phyloP scores from a whole-genome alignment of 37 sponge, comb jelly and placozoan genomes.

The Agelas oroides region DNA sequence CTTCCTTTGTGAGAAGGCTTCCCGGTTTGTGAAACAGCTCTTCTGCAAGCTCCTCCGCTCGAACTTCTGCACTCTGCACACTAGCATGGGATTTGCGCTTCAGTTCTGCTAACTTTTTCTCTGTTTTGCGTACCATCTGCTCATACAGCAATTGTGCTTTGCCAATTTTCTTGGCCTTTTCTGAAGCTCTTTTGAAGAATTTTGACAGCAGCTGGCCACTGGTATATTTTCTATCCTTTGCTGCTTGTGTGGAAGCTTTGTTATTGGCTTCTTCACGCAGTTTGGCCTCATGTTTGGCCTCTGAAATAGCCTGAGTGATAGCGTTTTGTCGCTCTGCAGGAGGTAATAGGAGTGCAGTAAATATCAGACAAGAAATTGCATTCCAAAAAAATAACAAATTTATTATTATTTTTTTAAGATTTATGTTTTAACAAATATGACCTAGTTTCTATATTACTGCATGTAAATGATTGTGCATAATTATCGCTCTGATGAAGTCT shows the following conservation, averaged over 20 bases:
- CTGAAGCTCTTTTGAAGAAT: constrained; percentile 55
- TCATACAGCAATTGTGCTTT: constrained; percentile 31
- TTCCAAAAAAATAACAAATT: no score
- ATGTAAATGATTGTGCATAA: no score
- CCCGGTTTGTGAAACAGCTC: constrained; percentile 64
- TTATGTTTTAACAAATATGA: no score
- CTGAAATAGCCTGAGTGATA: constrained; percentile 13
- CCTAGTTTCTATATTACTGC: no score
- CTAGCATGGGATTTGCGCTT: not conserved
- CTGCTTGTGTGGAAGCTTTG: not conserved
- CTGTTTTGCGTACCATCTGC: constrained; percentile 58
- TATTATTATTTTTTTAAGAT: no score
- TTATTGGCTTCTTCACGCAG: not conserved
- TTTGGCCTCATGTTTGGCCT: constrained; percentile 14
- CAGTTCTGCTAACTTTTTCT: constrained; percentile 47
- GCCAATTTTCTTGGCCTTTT: constrained; percentile 39
- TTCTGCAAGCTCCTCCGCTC: constrained; percentile 58
- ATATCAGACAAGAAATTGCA: no score
- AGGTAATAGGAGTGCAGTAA: no score
- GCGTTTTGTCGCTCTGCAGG: constrained; percentile 9
- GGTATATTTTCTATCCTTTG: constrained; percentile 19
- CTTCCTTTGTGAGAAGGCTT: constrained; percentile 49
- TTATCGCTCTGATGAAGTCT: no score
- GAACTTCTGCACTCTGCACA: constrained; percentile 11
- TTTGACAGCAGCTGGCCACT: constrained; percentile 12